Base-by-base conservation (phyloP, 1,140 invertebrate genomes). In the Chironomus striatipennis region DNA sequence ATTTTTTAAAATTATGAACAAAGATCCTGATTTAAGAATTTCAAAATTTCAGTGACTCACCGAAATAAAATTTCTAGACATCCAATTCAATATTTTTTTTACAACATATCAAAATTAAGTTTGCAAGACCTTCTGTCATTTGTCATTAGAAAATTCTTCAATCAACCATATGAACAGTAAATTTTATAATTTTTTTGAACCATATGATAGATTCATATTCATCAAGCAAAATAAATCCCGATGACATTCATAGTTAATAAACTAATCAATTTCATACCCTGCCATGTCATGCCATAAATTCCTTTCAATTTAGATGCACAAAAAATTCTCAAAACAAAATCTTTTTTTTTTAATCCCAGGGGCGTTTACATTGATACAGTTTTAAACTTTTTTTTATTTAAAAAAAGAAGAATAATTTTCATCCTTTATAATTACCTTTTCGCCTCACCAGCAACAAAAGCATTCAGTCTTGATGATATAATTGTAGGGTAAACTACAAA, bases 281-380 rank as follows among this genome's bases (percentile, higher is more conserved):
- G 24, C 24, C 24, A 34, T 34, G 24, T 34, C 24, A 34, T 34
- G 24, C 24, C 24, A 34, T 34, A 34, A 34, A 34, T 34, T 34
- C 24, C n/a, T 57, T 57, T 15, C 47, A 15, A 12, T n/a, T n/a
- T 12, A 57, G 43, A 47, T 2, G 7, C 1, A 47, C 9, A 57
- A 57, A 57, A 57, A 15, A n/a, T 57, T 57, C n/a, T 47, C 8
- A 47, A 47, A 47, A 4, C 43, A 47, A 43, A 67, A 67, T 18
- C 8, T 67, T 67, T 67, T 67, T 67, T 67, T 67, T 70, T 70
- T 20, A 70, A 20, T 9, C 65, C 65, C n/a, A 18, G 65, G 65
- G 65, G n/a, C n/a, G n/a, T 70, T 70, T 70, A 70, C 65, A 70
- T 18, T 70, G 65, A 70, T 70, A 70, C 65, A 70, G 65, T 70